Percentiles rank a stretch among this genome's conserved stretches.
Evolutionary conservation across 2,888 invertebrate species (phyloP).

Genomic region (Ceratothoa steindachneri): DNA sequence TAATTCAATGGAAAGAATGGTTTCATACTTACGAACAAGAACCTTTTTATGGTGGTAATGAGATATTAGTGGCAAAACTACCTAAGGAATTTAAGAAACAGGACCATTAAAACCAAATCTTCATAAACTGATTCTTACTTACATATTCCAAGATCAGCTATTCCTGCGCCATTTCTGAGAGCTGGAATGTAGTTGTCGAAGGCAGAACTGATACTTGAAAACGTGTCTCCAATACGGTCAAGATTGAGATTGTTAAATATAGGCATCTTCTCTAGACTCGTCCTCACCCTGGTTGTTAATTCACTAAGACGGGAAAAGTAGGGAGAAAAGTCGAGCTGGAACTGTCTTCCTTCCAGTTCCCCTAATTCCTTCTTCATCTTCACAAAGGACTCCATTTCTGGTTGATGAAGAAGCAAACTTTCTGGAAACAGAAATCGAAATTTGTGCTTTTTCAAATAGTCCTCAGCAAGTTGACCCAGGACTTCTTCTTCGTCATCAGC

Average conservation of each 20-base stretch:
- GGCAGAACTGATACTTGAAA: background rate
- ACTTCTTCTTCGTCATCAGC: conserved; percentile 13
- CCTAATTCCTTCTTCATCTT: conserved; percentile 1
- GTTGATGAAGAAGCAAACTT: conserved; percentile 32
- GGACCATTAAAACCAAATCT: too few relatives aligned
- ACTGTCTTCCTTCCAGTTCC: conserved; percentile 16
- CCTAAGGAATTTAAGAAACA: too few relatives aligned
- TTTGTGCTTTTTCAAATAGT: conserved; percentile 30
- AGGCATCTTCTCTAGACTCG: background rate
- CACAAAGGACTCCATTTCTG: conserved; percentile 34
- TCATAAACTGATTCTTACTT: background rate
- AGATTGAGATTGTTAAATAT: background rate
- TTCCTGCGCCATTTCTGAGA: background rate
- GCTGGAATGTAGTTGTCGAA: background rate
- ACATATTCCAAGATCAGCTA: conserved; percentile 8
- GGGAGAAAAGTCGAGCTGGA: background rate
- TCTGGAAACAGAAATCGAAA: conserved; percentile 37
- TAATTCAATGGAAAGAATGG: too few relatives aligned
- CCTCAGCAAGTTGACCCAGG: conserved; percentile 35
- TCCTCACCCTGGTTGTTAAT: background rate
- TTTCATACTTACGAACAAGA: too few relatives aligned
- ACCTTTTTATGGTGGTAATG: too few relatives aligned
- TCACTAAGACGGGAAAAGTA: background rate
- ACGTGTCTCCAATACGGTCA: background rate
- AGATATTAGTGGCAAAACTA: too few relatives aligned